A percentile compares a stretch with the other conserved stretches of the same genome.
Conservation (phyloP, 2,888 invertebrate genomes). For the Protodeltote pygarga region DNA sequence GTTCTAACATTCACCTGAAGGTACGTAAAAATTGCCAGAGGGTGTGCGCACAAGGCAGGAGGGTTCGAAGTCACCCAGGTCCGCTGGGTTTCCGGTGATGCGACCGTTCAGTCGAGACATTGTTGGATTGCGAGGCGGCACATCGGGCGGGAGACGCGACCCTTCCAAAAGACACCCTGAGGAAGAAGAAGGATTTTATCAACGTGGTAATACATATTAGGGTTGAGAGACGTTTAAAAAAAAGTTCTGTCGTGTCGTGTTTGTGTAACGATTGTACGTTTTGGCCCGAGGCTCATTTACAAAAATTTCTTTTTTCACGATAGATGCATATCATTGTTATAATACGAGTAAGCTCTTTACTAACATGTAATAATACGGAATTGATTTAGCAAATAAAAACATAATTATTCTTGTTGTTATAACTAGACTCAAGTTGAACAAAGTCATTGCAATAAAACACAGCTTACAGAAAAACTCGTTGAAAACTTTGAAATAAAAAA, state of each 20-base stretch:
- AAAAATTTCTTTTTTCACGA: no score
- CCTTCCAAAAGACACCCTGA: slow-evolving; percentile 95
- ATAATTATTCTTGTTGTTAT: slow-evolving; percentile 8
- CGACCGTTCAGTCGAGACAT: slow-evolving; percentile 97
- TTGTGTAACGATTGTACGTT: no score
- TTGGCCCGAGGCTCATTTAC: no score
- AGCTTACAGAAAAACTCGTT: slow-evolving; percentile 25
- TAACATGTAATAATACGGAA: no score
- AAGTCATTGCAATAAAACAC: slow-evolving; percentile 33
- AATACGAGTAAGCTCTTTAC: no score
- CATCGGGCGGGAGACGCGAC: slow-evolving; percentile 94
- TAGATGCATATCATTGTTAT: no score
- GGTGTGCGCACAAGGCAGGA: slow-evolving; percentile 96
- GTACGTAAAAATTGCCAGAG: slow-evolving; percentile 97
- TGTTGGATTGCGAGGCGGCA: slow-evolving; percentile 94
- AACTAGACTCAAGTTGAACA: slow-evolving; percentile 9
- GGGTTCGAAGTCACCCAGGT: slow-evolving; percentile 94
- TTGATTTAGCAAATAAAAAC: no score
- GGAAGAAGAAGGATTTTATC: slow-evolving; percentile 40
- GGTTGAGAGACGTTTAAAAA: no score
- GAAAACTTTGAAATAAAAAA: slow-evolving; percentile 27
- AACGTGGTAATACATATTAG: no score
- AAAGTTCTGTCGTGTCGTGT: no score
- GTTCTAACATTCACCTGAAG: slow-evolving; percentile 88
- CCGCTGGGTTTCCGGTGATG: slow-evolving; percentile 93